Conservation (phyloP, 2,888 invertebrate genomes). For the Acanthosepion esculentum region DNA sequence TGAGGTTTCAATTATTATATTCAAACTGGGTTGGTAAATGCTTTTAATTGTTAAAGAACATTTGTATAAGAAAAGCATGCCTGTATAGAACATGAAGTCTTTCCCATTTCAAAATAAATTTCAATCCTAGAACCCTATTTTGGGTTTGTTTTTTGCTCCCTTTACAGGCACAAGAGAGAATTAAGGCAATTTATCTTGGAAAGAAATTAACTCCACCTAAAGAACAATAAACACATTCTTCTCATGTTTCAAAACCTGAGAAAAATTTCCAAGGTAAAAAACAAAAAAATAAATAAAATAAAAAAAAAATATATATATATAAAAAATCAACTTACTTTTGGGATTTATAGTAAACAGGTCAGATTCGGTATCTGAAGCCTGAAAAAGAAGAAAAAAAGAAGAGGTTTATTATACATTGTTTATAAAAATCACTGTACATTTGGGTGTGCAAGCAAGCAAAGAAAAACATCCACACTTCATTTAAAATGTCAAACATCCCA, state of each 20-base stretch:
- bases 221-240: neutral
- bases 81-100: too few relatives aligned
- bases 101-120: too few relatives aligned
- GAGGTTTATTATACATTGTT: neutral
- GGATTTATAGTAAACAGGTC: constrained; percentile 41
- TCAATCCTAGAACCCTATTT: neutral
- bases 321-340: constrained; percentile 37
- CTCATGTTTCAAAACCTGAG: neutral
- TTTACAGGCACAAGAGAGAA: neutral
- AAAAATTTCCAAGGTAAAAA: neutral
- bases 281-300: neutral
- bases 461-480: constrained; percentile 22
- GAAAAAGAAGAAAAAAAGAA: neutral
- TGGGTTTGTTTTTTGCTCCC: neutral
- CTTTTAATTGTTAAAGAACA: too few relatives aligned
- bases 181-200: neutral
- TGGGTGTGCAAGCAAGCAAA: neutral
- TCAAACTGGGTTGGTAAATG: too few relatives aligned
- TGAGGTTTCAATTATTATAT: too few relatives aligned
- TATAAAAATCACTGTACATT: neutral
- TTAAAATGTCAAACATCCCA: constrained; percentile 22
- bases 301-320: neutral
- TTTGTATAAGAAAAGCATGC: too few relatives aligned
- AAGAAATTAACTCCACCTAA: constrained; percentile 22
- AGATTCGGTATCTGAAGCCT: constrained; percentile 43